phyloP scores from a whole-genome alignment of 2,888 invertebrate species.

The Esperia sulphurella region DNA sequence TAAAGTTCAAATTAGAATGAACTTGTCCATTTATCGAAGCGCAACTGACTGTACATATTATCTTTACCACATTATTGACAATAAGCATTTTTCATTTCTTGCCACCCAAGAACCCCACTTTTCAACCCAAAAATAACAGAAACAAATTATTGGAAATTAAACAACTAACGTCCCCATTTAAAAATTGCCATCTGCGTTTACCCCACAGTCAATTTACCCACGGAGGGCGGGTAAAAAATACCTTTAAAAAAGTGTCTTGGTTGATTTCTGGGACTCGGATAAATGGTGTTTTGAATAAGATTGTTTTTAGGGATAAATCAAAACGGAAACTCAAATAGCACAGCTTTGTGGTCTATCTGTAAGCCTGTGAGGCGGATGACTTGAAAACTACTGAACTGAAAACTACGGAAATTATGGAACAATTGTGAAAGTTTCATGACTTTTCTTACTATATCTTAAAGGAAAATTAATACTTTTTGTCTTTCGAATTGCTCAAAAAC shows the following conservation, averaged over 20 bases:
- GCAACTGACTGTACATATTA: too few species aligned
- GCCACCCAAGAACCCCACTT: background rate
- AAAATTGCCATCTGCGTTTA: slow-evolving; percentile 21
- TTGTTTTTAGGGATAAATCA: slow-evolving; percentile 10
- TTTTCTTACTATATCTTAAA: too few species aligned
- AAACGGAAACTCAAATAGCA: background rate
- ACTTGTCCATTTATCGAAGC: too few species aligned
- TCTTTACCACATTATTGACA: background rate
- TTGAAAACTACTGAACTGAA: too few species aligned
- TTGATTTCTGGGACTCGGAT: background rate
- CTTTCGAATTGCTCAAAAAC: too few species aligned
- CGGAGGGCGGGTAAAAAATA: slow-evolving; percentile 15
- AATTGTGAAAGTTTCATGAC: too few species aligned
- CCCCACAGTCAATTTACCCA: slow-evolving; percentile 14
- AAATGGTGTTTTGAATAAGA: slow-evolving; percentile 18
- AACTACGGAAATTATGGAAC: too few species aligned
- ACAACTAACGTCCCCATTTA: slow-evolving; percentile 11
- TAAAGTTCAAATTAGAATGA: too few species aligned
- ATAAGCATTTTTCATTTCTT: background rate
- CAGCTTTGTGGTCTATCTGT: too few species aligned
- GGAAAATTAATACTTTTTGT: too few species aligned
- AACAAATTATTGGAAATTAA: background rate
- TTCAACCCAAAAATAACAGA: slow-evolving; percentile 3
- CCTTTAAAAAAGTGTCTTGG: background rate
- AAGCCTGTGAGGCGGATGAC: too few species aligned